These are phyloP conservation scores for Synergus gifuensis DNA, from an alignment of 2,888 invertebrate genomes.

Conservation along the genomic window DNA sequence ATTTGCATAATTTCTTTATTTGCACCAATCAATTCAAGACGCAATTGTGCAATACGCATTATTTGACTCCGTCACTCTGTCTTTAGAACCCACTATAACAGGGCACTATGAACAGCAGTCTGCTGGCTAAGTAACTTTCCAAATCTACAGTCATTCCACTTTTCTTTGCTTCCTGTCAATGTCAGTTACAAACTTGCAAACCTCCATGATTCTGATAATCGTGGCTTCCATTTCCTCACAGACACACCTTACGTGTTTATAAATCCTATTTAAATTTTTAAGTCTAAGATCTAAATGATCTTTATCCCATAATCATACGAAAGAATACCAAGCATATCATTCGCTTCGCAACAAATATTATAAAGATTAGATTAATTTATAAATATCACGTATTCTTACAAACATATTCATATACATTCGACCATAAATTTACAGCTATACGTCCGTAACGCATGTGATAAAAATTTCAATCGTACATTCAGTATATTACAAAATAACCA, in stretches of 20 bases:
- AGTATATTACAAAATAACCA: constrained; percentile 23
- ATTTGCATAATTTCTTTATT: neutral
- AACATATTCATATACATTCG: constrained; percentile 5
- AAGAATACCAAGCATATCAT: constrained; percentile 31
- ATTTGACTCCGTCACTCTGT: constrained; percentile 66
- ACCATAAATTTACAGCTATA: constrained; percentile 21
- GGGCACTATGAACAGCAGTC: constrained; percentile 77
- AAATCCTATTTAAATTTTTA: constrained; percentile 16
- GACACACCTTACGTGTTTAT: constrained; percentile 9
- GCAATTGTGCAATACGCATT: neutral
- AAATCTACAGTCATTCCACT: constrained; percentile 72
- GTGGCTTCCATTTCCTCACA: constrained; percentile 28
- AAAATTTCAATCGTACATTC: constrained; percentile 30
- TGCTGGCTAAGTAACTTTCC: constrained; percentile 76
- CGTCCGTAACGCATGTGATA: constrained; percentile 23
- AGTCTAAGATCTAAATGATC: constrained; percentile 14
- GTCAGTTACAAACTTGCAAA: constrained; percentile 21
- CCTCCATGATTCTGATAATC: constrained; percentile 13
- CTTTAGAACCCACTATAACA: constrained; percentile 76
- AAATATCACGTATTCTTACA: constrained; percentile 29
- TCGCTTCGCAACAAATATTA: constrained; percentile 19
- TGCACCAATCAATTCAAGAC: neutral
- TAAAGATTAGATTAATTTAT: neutral
- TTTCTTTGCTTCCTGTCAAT: constrained; percentile 58
- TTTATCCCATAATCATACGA: constrained; percentile 27